phyloP scores from a whole-genome alignment of 2,113 vertebrate genomes.

The Crotalus viridis region DNA sequence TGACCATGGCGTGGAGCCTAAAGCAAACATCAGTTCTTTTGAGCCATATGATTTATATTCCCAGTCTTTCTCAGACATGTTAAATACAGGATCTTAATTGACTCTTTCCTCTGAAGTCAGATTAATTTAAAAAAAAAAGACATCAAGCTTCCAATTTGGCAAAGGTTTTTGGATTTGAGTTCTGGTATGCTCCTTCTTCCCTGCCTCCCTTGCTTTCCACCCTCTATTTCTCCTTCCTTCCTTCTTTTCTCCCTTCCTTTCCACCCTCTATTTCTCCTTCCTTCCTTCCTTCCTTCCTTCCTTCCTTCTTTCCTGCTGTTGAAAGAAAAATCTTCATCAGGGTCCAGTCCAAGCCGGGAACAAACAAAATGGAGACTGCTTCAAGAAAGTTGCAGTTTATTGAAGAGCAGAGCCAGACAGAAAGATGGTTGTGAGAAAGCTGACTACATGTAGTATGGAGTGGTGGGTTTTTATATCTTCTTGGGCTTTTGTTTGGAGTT shows the following conservation, averaged over 20 bases:
- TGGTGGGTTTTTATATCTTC: too few relatives aligned
- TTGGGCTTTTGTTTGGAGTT: too few relatives aligned
- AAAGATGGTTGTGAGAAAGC: too few relatives aligned
- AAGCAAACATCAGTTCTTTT: constrained; percentile 13
- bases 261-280: too few relatives aligned
- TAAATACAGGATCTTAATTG: constrained; percentile 22
- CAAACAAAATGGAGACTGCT: too few relatives aligned
- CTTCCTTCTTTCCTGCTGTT: too few relatives aligned
- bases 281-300: background rate
- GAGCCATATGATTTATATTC: constrained; percentile 29
- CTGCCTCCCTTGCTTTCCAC: background rate
- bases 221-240: background rate
- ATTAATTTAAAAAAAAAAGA: constrained; percentile 21
- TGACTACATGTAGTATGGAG: too few relatives aligned
- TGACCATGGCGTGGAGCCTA: constrained; percentile 18
- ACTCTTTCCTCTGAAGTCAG: constrained; percentile 19
- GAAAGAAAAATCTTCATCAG: too few relatives aligned
- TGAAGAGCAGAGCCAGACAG: too few relatives aligned
- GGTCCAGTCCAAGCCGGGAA: too few relatives aligned
- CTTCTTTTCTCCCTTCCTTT: background rate
- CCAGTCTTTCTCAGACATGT: constrained; percentile 1
- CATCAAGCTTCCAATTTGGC: background rate
- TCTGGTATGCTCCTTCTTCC: background rate
- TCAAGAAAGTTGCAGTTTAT: too few relatives aligned
- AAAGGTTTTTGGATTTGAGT: background rate